phyloP scores from a whole-genome alignment of 2,888 invertebrate genomes.

The Tenthredo amoena region DNA sequence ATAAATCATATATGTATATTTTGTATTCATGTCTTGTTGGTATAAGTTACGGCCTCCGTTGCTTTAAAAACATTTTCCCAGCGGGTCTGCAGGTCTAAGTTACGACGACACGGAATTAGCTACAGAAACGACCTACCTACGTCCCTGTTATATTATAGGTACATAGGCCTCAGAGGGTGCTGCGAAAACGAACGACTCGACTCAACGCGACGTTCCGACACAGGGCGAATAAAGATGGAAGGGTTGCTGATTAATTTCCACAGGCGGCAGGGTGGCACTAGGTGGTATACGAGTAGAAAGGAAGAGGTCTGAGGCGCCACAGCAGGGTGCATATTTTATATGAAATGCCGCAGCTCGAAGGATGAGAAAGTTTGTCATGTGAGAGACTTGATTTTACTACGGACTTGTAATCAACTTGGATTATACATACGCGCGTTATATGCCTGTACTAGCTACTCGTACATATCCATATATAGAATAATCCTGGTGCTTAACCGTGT shows the following conservation, averaged over 20 bases:
- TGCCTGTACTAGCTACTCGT: not conserved
- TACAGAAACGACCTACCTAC: conserved; percentile 10
- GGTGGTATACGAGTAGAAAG: not conserved
- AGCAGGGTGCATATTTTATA: conserved; percentile 52
- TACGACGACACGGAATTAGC: conserved; percentile 47
- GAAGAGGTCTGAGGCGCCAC: conserved; percentile 8
- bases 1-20: conserved; percentile 43
- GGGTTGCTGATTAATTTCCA: conserved; percentile 67
- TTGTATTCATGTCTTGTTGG: conserved; percentile 40
- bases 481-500: conserved; percentile 13
- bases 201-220: conserved; percentile 16
- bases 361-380: conserved; percentile 46
- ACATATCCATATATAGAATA: not conserved
- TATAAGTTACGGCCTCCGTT: conserved; percentile 42
- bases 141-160: conserved; percentile 27
- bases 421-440: conserved; percentile 37
- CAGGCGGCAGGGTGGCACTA: conserved; percentile 15
- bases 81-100: conserved; percentile 16
- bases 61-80: conserved; percentile 31
- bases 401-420: conserved; percentile 51
- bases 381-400: conserved; percentile 45
- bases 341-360: not conserved
- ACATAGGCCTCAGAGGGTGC: conserved; percentile 37
- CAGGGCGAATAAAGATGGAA: conserved; percentile 50
- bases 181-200: conserved; percentile 29